A percentile compares a stretch with the other conserved stretches of the same genome.
Conservation (phyloP, 2,797 vertebrate genomes). For the Tiaroga cobitis region DNA sequence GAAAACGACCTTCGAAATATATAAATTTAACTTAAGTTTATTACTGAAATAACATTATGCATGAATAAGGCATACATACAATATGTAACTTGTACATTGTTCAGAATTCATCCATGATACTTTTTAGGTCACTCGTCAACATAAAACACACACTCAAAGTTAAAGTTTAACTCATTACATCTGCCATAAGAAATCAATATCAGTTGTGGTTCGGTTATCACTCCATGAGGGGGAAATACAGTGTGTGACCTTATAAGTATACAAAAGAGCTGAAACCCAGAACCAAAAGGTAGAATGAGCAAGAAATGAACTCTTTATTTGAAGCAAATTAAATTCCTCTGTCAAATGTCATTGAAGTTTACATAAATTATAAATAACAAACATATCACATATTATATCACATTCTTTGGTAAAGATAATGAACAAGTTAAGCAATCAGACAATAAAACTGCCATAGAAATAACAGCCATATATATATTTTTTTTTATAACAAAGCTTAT, state of each 20-base stretch:
- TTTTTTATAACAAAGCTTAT: not conserved
- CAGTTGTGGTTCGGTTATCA: not conserved
- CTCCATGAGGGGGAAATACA: not conserved
- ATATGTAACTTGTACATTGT: too few species aligned
- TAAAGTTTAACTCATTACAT: slow-evolving; percentile 16
- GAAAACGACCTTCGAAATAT: not conserved
- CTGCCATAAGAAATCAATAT: not conserved
- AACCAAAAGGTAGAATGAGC: not conserved
- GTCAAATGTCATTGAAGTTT: not conserved
- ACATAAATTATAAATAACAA: slow-evolving; percentile 1
- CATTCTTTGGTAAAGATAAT: not conserved
- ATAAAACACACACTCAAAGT: not conserved
- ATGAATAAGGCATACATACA: not conserved
- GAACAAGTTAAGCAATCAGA: not conserved
- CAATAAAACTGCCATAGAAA: not conserved
- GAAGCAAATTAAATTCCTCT: not conserved
- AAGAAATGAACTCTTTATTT: not conserved
- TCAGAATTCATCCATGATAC: not conserved
- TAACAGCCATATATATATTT: not conserved
- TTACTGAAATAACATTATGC: not conserved
- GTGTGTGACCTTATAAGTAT: not conserved
- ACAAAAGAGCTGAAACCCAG: not conserved
- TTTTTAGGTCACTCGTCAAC: not conserved
- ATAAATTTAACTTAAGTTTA: not conserved
- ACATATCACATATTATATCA: not conserved